Evolutionary conservation across 2,797 vertebrate species (phyloP).

Genomic region (Danio aesculapii): DNA sequence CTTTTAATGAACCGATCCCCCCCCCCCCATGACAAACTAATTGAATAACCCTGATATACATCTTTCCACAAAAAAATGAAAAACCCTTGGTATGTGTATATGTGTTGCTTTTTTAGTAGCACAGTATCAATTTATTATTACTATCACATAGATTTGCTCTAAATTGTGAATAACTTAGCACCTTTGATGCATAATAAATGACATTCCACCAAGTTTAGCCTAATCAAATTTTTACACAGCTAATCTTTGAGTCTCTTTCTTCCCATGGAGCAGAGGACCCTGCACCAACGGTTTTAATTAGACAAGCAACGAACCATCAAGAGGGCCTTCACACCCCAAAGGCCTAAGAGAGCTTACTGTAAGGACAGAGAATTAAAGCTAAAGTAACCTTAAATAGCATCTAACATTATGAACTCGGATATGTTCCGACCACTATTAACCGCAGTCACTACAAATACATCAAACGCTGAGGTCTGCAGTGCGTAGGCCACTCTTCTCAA

Average conservation of each 20-base stretch:
- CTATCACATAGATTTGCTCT: not conserved
- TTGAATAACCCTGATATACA: not conserved
- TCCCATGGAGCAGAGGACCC: constrained; percentile 11
- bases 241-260: constrained; percentile 19
- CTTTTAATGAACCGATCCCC: too few relatives aligned
- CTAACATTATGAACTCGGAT: constrained; percentile 42
- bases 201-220: constrained; percentile 5
- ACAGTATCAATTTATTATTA: not conserved
- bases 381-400: constrained; percentile 49
- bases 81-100: not conserved
- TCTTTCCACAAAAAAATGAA: not conserved
- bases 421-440: constrained; percentile 48
- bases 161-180: not conserved
- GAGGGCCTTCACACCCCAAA: constrained; percentile 30
- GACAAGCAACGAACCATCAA: constrained; percentile 29
- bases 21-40: too few relatives aligned
- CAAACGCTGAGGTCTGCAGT: constrained; percentile 5
- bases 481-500: not conserved
- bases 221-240: constrained; percentile 2
- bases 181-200: not conserved
- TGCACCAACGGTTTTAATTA: constrained; percentile 48
- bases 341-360: constrained; percentile 41
- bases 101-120: not conserved
- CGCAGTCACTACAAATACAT: constrained; percentile 18
- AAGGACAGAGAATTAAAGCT: constrained; percentile 46